phyloP scores from a whole-genome alignment of 92 coral and sea anemone species.

The Metridium senile region DNA sequence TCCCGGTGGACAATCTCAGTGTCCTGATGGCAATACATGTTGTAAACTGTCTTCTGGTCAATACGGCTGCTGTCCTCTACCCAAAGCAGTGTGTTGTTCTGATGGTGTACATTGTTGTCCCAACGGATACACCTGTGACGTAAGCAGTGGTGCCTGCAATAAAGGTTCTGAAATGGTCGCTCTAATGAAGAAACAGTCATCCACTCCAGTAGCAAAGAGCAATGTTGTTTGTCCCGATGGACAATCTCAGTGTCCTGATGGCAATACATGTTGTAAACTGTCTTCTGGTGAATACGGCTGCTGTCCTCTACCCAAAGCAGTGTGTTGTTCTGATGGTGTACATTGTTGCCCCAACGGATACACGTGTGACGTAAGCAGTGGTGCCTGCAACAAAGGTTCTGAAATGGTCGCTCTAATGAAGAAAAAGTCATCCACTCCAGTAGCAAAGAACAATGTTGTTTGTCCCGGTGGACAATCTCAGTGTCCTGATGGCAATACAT shows the following conservation, averaged over 20 bases:
- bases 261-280: constrained; percentile 68
- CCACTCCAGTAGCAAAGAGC: constrained; percentile 27
- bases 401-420: not conserved
- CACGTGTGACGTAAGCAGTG: constrained; percentile 43
- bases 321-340: constrained; percentile 52
- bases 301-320: constrained; percentile 70
- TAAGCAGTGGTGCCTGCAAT: constrained; percentile 42
- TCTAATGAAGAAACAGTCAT: constrained; percentile 35
- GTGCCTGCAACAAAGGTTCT: constrained; percentile 37
- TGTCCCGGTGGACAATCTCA: not conserved
- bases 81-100: constrained; percentile 74
- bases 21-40: constrained; percentile 51
- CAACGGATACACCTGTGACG: constrained; percentile 55
- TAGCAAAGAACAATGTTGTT: constrained; percentile 3
- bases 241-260: constrained; percentile 55
- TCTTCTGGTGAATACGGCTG: constrained; percentile 52
- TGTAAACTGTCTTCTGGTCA: constrained; percentile 35
- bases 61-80: constrained; percentile 72
- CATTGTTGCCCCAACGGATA: constrained; percentile 76
- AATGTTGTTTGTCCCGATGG: constrained; percentile 56
- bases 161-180: constrained; percentile 23
- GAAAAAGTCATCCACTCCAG: constrained; percentile 37
- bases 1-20: constrained; percentile 42
- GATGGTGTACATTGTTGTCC: constrained; percentile 81
- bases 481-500: not conserved